These are phyloP conservation scores for Bellardia pandia DNA, from an alignment of 2,888 invertebrate genomes.

Conservation along the genomic window DNA sequence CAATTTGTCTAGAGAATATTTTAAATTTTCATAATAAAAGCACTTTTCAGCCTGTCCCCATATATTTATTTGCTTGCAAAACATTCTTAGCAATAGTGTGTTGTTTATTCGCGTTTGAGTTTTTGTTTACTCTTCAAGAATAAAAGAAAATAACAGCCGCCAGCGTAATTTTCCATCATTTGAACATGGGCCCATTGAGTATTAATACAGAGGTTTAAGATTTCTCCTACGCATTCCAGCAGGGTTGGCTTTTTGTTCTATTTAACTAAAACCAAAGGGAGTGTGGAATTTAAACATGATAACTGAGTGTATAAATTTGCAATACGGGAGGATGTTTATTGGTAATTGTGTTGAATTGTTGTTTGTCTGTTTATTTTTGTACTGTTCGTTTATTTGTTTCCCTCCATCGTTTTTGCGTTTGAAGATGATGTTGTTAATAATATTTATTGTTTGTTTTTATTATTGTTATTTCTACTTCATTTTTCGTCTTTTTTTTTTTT, in stretches of 20 bases:
- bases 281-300: constrained; percentile 5
- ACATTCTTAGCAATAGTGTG: neutral
- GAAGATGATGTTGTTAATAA: constrained; percentile 30
- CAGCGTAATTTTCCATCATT: constrained; percentile 81
- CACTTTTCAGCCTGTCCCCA: neutral
- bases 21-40: neutral
- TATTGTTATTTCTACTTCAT: neutral
- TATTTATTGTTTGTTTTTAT: constrained; percentile 26
- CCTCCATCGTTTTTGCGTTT: constrained; percentile 6
- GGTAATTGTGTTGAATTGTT: constrained; percentile 51
- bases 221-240: neutral
- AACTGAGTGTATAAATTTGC: neutral
- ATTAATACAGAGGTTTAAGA: constrained; percentile 76
- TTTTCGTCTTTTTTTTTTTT: neutral
- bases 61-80: neutral
- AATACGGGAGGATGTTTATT: constrained; percentile 37
- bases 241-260: neutral
- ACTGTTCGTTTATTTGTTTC: neutral
- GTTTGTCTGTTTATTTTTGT: constrained; percentile 23
- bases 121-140: constrained; percentile 20
- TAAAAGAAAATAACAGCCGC: constrained; percentile 72
- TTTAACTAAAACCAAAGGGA: neutral
- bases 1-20: too few relatives aligned
- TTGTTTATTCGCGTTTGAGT: constrained; percentile 10
- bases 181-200: constrained; percentile 81